Conservation (phyloP, 2,888 invertebrate genomes). For the Timandra comae region DNA sequence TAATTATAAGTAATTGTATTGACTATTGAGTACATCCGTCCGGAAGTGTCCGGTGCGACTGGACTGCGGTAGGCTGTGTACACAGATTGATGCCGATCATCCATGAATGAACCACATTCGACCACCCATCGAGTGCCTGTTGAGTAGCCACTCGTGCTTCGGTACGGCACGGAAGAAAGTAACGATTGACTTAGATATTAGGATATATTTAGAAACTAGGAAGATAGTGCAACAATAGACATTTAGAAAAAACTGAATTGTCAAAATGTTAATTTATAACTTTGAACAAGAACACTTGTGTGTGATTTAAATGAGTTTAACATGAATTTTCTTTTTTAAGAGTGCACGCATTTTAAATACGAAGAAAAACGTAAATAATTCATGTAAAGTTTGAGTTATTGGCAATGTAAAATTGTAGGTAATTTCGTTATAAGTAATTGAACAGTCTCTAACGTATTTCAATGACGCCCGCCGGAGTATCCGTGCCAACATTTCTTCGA, state of each 20-base stretch:
- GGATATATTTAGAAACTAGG: not conserved
- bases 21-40: constrained; percentile 45
- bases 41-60: constrained; percentile 64
- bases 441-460: constrained; percentile 30
- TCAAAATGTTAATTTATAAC: too few species aligned
- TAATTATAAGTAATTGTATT: too few species aligned
- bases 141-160: constrained; percentile 38
- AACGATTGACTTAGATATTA: constrained; percentile 5
- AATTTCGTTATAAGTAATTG: constrained; percentile 46
- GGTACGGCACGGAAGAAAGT: constrained; percentile 38
- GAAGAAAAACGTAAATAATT: too few species aligned
- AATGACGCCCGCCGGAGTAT: constrained; percentile 24
- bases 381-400: constrained; percentile 27
- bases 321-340: too few species aligned
- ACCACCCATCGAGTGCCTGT: constrained; percentile 64
- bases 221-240: too few species aligned
- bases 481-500: constrained; percentile 67
- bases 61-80: constrained; percentile 48
- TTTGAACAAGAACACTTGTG: too few species aligned
- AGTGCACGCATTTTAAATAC: too few species aligned
- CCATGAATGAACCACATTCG: constrained; percentile 44
- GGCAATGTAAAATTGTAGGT: constrained; percentile 32
- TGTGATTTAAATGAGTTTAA: too few species aligned
- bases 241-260: too few species aligned
- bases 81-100: constrained; percentile 41